These are phyloP conservation scores for Rhyacophila evoluta DNA, from an alignment of 2,888 invertebrate genomes.

Conservation along the genomic window DNA sequence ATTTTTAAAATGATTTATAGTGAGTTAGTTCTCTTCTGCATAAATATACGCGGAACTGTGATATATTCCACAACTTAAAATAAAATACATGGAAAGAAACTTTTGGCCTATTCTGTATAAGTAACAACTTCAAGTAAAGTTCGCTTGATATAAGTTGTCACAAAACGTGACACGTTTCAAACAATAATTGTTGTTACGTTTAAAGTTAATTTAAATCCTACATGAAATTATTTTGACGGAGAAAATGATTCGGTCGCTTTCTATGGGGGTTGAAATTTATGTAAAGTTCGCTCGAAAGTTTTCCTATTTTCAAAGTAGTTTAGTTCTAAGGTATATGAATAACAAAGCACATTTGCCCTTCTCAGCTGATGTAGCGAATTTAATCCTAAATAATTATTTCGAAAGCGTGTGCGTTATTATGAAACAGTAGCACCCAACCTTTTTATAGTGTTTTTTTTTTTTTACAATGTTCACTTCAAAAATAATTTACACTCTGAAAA, in stretches of 20 bases:
- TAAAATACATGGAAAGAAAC: too few relatives aligned
- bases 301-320: background rate
- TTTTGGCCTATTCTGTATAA: background rate
- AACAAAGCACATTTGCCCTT: background rate
- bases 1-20: too few relatives aligned
- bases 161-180: background rate
- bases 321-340: background rate
- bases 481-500: too few relatives aligned
- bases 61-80: too few relatives aligned
- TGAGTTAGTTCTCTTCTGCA: too few relatives aligned
- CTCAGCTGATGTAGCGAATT: background rate
- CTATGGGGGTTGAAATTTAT: background rate
- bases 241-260: background rate
- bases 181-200: background rate
- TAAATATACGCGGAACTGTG: too few relatives aligned
- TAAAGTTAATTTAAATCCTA: slow-evolving; percentile 3
- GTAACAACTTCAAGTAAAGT: background rate
- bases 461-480: too few relatives aligned
- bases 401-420: too few relatives aligned
- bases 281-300: background rate
- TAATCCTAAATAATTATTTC: too few relatives aligned
- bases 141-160: slow-evolving; percentile 1
- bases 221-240: background rate
- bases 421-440: too few relatives aligned
- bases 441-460: too few relatives aligned